Evolutionary conservation across 2,888 invertebrate species (phyloP).

Genomic region (Boloria euphrosyne): DNA sequence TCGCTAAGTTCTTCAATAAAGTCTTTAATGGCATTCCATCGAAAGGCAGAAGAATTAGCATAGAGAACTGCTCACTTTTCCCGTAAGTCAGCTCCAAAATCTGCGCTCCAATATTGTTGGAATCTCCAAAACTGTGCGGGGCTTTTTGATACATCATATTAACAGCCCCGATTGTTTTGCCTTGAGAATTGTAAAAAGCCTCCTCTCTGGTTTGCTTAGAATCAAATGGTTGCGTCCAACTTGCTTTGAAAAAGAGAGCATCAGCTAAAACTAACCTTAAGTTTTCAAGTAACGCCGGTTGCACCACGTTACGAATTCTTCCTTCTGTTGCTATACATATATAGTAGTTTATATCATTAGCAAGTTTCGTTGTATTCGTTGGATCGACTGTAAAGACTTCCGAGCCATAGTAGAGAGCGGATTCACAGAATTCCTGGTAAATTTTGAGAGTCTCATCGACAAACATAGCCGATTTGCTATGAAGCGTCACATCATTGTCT

Average conservation of each 20-base stretch:
- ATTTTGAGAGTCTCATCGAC: constrained; percentile 59
- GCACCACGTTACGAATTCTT: constrained; percentile 85
- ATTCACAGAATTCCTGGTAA: constrained; percentile 68
- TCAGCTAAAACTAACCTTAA: constrained; percentile 84
- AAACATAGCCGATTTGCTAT: constrained; percentile 65
- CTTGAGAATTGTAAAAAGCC: constrained; percentile 83
- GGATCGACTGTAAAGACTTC: constrained; percentile 82
- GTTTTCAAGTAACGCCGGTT: constrained; percentile 65
- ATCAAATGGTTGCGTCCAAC: constrained; percentile 87
- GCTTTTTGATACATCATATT: constrained; percentile 89
- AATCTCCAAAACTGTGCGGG: constrained; percentile 78
- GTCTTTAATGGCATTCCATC: constrained; percentile 76
- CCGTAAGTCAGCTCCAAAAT: constrained; percentile 88
- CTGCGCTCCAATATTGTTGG: constrained; percentile 81
- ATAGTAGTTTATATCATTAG: constrained; percentile 85
- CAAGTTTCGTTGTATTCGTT: constrained; percentile 69
- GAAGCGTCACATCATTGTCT: constrained; percentile 60
- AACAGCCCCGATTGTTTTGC: constrained; percentile 78
- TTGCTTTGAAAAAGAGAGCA: constrained; percentile 87
- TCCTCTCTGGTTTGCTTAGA: constrained; percentile 77
- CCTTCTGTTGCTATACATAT: constrained; percentile 86
- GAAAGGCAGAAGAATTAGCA: constrained; percentile 85
- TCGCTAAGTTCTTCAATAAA: constrained; percentile 76
- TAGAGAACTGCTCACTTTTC: constrained; percentile 81
- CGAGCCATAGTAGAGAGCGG: constrained; percentile 75